Percentiles rank a stretch among this genome's conserved stretches.
These are phyloP conservation scores for Ctenomys sociabilis DNA, from an alignment of 2,113 vertebrate species.

Conservation along the genomic window DNA sequence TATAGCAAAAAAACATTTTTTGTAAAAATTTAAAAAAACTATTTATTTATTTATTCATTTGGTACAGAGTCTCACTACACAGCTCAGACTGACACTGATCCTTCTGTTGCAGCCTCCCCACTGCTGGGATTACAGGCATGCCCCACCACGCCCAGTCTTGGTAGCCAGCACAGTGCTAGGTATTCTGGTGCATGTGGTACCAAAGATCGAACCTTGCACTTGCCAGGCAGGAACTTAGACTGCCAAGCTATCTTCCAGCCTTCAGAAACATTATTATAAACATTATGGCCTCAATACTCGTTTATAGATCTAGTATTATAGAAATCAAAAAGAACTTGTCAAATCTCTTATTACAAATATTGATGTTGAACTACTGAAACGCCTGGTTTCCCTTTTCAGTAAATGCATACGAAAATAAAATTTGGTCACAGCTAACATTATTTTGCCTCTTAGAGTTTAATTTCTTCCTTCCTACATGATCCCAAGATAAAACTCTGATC, in stretches of 20 bases:
- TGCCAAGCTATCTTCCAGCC: too few species aligned
- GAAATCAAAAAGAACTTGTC: not conserved
- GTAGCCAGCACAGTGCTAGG: too few species aligned
- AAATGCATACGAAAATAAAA: conserved; percentile 1
- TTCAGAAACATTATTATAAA: not conserved
- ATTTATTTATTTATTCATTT: too few species aligned
- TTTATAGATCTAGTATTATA: not conserved
- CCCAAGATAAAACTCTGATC: not conserved
- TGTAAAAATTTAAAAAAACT: too few species aligned
- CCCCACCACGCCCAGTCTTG: too few species aligned
- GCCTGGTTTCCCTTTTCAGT: not conserved
- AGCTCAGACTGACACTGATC: too few species aligned
- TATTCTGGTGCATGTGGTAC: too few species aligned
- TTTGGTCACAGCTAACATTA: not conserved
- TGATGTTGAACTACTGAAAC: not conserved
- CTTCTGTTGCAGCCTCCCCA: too few species aligned
- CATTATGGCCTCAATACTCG: not conserved
- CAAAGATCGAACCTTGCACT: too few species aligned
- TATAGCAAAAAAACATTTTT: not conserved
- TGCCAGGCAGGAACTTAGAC: too few species aligned
- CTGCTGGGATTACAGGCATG: too few species aligned
- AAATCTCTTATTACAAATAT: not conserved
- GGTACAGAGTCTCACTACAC: too few species aligned
- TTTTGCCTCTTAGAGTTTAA: not conserved
- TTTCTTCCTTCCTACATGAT: conserved; percentile 13